phyloP scores from a whole-genome alignment of 2,797 vertebrate species.

The Prunella strophiata region DNA sequence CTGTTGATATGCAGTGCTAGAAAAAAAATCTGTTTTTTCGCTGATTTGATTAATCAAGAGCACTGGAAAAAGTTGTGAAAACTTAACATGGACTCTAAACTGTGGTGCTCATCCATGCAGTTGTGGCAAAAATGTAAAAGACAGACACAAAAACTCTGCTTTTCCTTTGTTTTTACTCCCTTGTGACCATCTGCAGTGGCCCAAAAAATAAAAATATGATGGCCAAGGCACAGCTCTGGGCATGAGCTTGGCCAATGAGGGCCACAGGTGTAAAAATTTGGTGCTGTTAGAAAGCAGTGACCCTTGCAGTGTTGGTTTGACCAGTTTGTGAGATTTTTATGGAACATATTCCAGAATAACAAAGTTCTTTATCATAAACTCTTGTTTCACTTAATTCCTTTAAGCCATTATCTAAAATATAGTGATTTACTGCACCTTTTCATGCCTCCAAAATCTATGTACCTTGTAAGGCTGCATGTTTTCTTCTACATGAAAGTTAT shows the following conservation, averaged over 20 bases:
- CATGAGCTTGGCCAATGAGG: background rate
- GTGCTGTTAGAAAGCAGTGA: background rate
- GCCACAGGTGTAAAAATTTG: background rate
- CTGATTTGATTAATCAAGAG: background rate
- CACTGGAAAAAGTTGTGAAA: background rate
- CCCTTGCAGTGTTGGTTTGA: background rate
- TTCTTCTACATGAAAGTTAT: background rate
- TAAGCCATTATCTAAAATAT: background rate
- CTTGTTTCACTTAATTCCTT: background rate
- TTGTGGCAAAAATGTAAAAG: background rate
- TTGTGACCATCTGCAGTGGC: background rate
- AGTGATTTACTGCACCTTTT: background rate
- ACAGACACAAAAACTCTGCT: fast-evolving
- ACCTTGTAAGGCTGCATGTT: background rate
- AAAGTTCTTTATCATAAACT: background rate
- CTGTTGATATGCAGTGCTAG: too few relatives aligned
- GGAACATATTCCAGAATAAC: background rate
- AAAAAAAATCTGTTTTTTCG: background rate
- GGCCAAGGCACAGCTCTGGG: background rate
- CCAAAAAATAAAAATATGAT: fast-evolving
- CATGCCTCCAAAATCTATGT: fast-evolving
- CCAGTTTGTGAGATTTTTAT: background rate
- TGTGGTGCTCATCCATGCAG: fast-evolving
- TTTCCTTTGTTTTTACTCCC: background rate
- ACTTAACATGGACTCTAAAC: fast-evolving